These are phyloP conservation scores for Pogonocherus hispidulus DNA, from an alignment of 2,888 invertebrate genomes.

Conservation along the genomic window DNA sequence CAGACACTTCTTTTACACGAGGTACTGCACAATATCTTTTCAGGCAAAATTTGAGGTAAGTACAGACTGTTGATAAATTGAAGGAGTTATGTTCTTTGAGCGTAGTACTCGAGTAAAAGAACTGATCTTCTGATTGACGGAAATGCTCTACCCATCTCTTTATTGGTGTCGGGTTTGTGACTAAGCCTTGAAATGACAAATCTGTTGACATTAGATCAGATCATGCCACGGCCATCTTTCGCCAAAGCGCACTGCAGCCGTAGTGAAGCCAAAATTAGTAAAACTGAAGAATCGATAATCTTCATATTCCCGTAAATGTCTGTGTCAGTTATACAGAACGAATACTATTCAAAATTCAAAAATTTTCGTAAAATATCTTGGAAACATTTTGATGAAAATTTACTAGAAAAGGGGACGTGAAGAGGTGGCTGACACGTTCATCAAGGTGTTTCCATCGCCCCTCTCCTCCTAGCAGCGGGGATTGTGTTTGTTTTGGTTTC, in stretches of 20 bases:
- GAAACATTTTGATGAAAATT: constrained; percentile 70
- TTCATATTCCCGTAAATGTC: constrained; percentile 12
- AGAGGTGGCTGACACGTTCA: constrained; percentile 67
- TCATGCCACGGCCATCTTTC: constrained; percentile 57
- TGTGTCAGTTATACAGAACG: constrained; percentile 22
- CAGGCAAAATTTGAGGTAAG: constrained; percentile 1
- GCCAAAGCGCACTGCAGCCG: constrained; percentile 60
- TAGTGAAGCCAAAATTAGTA: constrained; percentile 59
- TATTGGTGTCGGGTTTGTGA: constrained; percentile 37
- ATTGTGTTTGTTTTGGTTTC: constrained; percentile 65
- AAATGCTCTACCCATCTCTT: constrained; percentile 3
- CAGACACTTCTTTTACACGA: not conserved
- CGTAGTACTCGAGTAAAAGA: not conserved
- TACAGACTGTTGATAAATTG: not conserved
- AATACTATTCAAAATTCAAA: constrained; percentile 38
- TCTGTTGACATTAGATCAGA: constrained; percentile 29
- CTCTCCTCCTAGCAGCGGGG: constrained; percentile 65
- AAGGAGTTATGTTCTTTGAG: not conserved
- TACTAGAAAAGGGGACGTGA: constrained; percentile 52
- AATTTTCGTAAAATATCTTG: constrained; percentile 50
- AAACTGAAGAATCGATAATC: constrained; percentile 32
- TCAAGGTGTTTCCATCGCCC: constrained; percentile 72
- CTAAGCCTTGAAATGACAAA: constrained; percentile 29
- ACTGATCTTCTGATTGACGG: not conserved
- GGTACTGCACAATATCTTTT: constrained; percentile 12